These are phyloP conservation scores for Pachypanchax playfairii DNA, from an alignment of 2,113 vertebrate genomes.

Conservation along the genomic window DNA sequence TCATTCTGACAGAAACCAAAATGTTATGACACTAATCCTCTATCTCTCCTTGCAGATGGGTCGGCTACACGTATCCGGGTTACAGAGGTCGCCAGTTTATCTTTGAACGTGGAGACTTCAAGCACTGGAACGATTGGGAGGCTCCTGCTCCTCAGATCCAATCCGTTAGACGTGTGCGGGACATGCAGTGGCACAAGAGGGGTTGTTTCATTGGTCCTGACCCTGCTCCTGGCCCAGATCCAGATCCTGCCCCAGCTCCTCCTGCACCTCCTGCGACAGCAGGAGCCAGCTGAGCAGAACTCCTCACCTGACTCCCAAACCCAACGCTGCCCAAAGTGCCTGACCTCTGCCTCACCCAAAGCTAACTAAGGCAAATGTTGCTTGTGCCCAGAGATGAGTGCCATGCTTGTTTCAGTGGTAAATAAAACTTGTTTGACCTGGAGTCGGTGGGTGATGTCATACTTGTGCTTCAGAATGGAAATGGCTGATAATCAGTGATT, in stretches of 20 bases:
- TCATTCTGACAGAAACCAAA: not conserved
- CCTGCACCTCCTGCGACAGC: constrained; percentile 73
- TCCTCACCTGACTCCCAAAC: not conserved
- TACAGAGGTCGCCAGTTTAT: constrained; percentile 91
- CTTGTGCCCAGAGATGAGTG: constrained; percentile 58
- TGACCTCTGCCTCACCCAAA: constrained; percentile 40
- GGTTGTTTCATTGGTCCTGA: constrained; percentile 77
- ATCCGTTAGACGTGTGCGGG: constrained; percentile 88
- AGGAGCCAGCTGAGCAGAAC: constrained; percentile 83
- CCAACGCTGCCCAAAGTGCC: constrained; percentile 28
- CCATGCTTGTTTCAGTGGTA: constrained; percentile 66
- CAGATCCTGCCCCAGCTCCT: constrained; percentile 60
- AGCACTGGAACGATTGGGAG: constrained; percentile 95
- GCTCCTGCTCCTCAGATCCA: constrained; percentile 88
- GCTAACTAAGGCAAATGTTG: constrained; percentile 52
- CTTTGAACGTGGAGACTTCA: constrained; percentile 89
- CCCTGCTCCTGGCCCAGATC: constrained; percentile 49
- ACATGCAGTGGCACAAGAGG: constrained; percentile 92
- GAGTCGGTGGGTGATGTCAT: constrained; percentile 50
- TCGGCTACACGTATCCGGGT: constrained; percentile 91
- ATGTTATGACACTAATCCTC: not conserved
- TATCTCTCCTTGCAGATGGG: constrained; percentile 82
- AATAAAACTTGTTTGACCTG: constrained; percentile 71
- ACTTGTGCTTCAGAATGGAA: constrained; percentile 27
- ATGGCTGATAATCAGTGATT: constrained; percentile 9